Evolutionary conservation across 1,140 invertebrate species (phyloP).

Genomic region (Papilio dardanus): DNA sequence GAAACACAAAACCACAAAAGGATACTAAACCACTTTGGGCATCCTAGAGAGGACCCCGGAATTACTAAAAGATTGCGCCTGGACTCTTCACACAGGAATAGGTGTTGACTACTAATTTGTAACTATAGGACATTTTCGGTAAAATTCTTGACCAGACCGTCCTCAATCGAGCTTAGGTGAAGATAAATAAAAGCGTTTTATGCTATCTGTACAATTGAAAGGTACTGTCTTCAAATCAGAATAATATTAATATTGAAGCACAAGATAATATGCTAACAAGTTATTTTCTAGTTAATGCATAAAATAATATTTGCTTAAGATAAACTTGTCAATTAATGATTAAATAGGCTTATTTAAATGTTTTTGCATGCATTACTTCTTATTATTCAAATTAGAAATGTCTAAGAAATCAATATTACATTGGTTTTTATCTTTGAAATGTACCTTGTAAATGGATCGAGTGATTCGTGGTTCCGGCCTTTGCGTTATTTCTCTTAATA

Average conservation of each 20-base stretch:
- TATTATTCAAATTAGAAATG: neutral
- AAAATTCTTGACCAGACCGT: neutral
- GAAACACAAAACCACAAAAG: neutral
- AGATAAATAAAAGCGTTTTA: neutral
- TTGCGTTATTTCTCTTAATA: no score
- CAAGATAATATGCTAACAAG: neutral
- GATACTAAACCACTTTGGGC: neutral
- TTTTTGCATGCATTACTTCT: neutral
- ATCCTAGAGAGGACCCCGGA: neutral
- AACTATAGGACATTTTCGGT: no score
- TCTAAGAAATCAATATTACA: neutral
- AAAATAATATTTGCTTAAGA: neutral
- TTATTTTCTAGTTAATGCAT: conserved; percentile 11
- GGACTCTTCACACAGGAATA: neutral
- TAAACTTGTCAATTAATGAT: conserved; percentile 4
- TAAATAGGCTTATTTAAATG: neutral
- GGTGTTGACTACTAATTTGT: no score
- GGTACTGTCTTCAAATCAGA: neutral
- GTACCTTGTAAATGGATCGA: no score
- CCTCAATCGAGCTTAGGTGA: no score
- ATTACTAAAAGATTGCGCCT: neutral
- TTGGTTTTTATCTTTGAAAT: no score
- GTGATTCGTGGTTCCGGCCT: no score
- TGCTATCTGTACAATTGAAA: neutral
- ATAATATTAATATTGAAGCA: neutral